phyloP scores from a whole-genome alignment of 2,888 invertebrate genomes.

The Dicyrtomina minuta region DNA sequence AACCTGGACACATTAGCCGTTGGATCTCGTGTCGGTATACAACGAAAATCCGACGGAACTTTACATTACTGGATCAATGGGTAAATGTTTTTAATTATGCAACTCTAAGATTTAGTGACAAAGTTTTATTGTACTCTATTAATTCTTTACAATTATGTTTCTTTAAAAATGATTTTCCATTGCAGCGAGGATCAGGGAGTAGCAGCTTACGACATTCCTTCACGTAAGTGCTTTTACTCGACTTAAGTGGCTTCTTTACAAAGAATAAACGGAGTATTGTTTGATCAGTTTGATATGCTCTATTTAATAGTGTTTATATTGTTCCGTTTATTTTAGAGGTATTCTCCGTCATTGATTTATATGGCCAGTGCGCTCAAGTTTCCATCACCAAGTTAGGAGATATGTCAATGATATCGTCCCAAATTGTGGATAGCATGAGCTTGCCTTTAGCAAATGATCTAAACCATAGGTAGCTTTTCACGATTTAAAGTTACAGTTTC shows the following conservation, averaged over 20 bases:
- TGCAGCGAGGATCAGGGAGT: constrained; percentile 74
- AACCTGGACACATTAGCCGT: constrained; percentile 79
- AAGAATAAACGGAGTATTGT: background rate
- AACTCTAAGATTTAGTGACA: too few relatives aligned
- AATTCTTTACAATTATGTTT: background rate
- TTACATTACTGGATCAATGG: constrained; percentile 85
- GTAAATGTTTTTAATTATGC: background rate
- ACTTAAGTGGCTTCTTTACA: background rate
- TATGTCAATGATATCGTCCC: constrained; percentile 54
- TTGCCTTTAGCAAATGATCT: constrained; percentile 60
- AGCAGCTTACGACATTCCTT: constrained; percentile 76
- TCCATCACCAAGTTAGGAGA: constrained; percentile 56
- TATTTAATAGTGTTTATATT: background rate
- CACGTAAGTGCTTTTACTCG: constrained; percentile 54
- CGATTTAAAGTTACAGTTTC: too few relatives aligned
- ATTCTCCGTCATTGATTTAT: constrained; percentile 88
- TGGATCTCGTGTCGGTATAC: constrained; percentile 80
- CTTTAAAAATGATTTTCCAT: background rate
- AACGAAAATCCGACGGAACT: constrained; percentile 79
- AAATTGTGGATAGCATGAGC: constrained; percentile 54
- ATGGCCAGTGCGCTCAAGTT: constrained; percentile 82
- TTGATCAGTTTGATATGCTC: background rate
- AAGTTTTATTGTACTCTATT: background rate
- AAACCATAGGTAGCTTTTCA: constrained; percentile 58
- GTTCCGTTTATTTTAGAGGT: constrained; percentile 67